Percentiles rank a stretch among this genome's conserved stretches.
Evolutionary conservation across 2,797 vertebrate species (phyloP).

Genomic region (Notolepis coatsorum): DNA sequence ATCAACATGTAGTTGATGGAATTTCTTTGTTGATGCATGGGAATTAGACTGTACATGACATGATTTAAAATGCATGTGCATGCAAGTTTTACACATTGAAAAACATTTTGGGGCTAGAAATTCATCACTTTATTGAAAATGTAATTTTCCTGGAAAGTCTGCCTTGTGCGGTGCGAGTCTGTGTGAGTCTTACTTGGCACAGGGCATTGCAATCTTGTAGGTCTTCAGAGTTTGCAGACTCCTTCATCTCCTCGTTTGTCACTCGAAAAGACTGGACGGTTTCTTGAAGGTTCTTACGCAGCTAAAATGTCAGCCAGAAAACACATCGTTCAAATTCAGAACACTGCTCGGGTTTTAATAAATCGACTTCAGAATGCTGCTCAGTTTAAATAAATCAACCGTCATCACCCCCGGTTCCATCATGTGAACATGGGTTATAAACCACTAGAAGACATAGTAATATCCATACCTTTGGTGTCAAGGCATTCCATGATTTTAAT

Average conservation of each 20-base stretch:
- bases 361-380: too few relatives aligned
- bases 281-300: slow-evolving; percentile 88
- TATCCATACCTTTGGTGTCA: slow-evolving; percentile 86
- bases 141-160: too few relatives aligned
- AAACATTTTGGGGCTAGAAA: too few relatives aligned
- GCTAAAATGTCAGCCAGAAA: slow-evolving; percentile 67
- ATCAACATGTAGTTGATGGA: too few relatives aligned
- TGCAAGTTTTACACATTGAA: too few relatives aligned
- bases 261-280: slow-evolving; percentile 91
- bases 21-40: too few relatives aligned
- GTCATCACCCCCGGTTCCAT: not conserved
- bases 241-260: slow-evolving; percentile 91
- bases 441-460: not conserved
- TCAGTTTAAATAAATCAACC: not conserved
- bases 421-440: not conserved
- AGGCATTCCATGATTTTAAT: slow-evolving; percentile 83
- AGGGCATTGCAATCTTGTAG: slow-evolving; percentile 80
- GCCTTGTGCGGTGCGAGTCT: too few relatives aligned
- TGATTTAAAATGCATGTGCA: too few relatives aligned
- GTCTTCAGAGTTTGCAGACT: slow-evolving; percentile 67
- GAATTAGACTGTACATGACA: too few relatives aligned
- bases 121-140: not conserved
- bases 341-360: too few relatives aligned
- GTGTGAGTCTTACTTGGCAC: slow-evolving; percentile 85
- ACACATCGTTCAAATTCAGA: not conserved